Evolutionary conservation across 2,113 vertebrate genomes (phyloP), one percentile per base, ranked within the genome.

Genomic region (Seriola rivoliana): DNA sequence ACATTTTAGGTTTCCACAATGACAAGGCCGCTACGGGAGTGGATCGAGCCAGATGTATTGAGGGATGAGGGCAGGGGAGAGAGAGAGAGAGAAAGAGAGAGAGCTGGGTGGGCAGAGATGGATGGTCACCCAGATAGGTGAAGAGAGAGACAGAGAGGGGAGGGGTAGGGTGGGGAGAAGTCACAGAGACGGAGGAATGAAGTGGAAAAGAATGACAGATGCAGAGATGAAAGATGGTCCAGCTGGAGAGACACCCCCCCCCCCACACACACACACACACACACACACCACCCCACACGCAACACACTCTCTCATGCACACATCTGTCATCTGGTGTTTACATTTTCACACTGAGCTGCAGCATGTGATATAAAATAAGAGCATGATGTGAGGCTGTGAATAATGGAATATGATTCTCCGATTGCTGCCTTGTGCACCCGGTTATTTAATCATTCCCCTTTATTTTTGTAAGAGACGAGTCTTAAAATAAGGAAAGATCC

Each of bases 171-270:
- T 42, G 40, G 40, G 78, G 36, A 44, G 70, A 58, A 71, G 81
- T 71, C 59, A 36, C 52, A 75, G 68, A 79, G 54, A 87, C n/a
- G 52, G 70, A 85, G 74, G 71, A 66, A 74, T 84, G 73, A 85
- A 69, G 19, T 82, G 80, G 40, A 36, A 40, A 78, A 81, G 46
- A 82, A 65, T 88, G 87, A 88, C 81, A 90, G 75, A 85, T 79
- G 77, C 50, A 72, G 57, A 66, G 77, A 88, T 88, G 81, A 88
- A 84, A 81, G 57, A 86, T 85, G 46, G 75, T 65, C 57, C 88
- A 89, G 80, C 86, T 88, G 91, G 60, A 84, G 62, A 67, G 72
- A 59, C 48, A 9, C 3, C 54, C 38, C 17, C 58, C 72, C 50
- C 70, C 55, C 68, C 57, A 67, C 64, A 57, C 66, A 62, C 63